Base-by-base conservation (phyloP, 2,888 invertebrate genomes). In the Actias luna region DNA sequence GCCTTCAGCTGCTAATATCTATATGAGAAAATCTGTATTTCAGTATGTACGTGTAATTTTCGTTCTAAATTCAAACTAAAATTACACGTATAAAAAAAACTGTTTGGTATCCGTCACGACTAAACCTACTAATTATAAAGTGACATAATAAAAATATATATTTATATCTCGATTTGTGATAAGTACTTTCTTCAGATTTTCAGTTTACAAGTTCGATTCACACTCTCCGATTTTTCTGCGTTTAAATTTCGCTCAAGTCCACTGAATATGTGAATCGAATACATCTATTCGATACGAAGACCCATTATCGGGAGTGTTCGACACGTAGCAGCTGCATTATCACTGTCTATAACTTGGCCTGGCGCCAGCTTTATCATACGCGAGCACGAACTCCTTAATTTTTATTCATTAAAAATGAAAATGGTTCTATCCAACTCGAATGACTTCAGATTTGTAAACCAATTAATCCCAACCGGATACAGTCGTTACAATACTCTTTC, bases 301-400 rank as follows among this genome's bases (percentile, higher is more conserved):
- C 42, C n/a, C 61, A 61, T 29, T 16, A 39, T 31, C 35, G 39
- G 61, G 18, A 42, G 39, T 62, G 61, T 42, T 16, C 31, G 29
- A 42, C 61, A 62, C 57, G 58, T 62, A 62, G 39, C 29, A n/a
- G 60, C 29, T 5, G 55, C 55, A 55, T 55, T 36, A 59, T 12
- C 22, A 16, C 29, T 52, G 39, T 59, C 50, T 36, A 59, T 59
- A 52, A 12, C 22, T 59, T 63, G 63, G 63, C 52, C 25, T 10
- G 12, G 55, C 25, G 63, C 63, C 63, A 63, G 31, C 22, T 39
- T 55, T 50, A 59, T 59, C 50, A n/a, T 29, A 55, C 55, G 5
- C n/a, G 22, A 8, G 10, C 12, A 50, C 46, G 10, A 22, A 3
- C 25, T 50, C 25, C 46, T 50, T 50, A 50, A 25, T 25, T 50